Evolutionary conservation across 2,797 vertebrate genomes (phyloP), one percentile per base, ranked within the genome.

Genomic region (Acropternis orthonyx): DNA sequence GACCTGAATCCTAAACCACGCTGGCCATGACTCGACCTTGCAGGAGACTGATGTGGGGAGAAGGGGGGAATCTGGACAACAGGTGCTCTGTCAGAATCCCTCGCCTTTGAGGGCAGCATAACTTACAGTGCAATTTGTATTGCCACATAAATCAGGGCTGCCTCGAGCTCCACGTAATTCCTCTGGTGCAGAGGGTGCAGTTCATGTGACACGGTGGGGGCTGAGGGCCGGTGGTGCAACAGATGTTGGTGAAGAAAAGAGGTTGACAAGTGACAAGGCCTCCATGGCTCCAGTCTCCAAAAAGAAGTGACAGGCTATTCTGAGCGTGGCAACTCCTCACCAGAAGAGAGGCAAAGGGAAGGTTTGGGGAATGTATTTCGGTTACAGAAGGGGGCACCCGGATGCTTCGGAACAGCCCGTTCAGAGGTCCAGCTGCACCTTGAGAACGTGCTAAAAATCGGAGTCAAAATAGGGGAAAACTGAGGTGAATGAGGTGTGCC

Each of bases 121-220:
- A 92, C 75, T 94, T 89, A 86, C 28, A 36, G 61, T 80, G 93
- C 56, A 76, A 95, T 97, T 96, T 79, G 94, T 68, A 51, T 86
- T 96, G 96, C 87, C 63, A 72, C 79, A 88, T 95, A 93, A 97
- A 96, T 94, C 93, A 93, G 26, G 85, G 62, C 91, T 92, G 63
- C 73, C 81, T 72, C 68, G 28, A 92, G 75, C 75, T 63, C 62
- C 92, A 84, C 34, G 4, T 84, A 80, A 94, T 92, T 95, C 49
- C 94, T 69, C 52, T 66, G 77, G 28, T 75, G 72, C 84, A 36
- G 82, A 79, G 80, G 55, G 82, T 87, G 93, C 76, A 75, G 66
- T 72, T 95, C 76, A 48, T 81, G 92, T 52, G 92, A 90, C 44
- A 81, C 1, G 3, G 43, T 32, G 82, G 69, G 87, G 90, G 63